These are phyloP conservation scores for Lycophotia porphyrea DNA, from an alignment of 2,888 invertebrate genomes.

Conservation along the genomic window DNA sequence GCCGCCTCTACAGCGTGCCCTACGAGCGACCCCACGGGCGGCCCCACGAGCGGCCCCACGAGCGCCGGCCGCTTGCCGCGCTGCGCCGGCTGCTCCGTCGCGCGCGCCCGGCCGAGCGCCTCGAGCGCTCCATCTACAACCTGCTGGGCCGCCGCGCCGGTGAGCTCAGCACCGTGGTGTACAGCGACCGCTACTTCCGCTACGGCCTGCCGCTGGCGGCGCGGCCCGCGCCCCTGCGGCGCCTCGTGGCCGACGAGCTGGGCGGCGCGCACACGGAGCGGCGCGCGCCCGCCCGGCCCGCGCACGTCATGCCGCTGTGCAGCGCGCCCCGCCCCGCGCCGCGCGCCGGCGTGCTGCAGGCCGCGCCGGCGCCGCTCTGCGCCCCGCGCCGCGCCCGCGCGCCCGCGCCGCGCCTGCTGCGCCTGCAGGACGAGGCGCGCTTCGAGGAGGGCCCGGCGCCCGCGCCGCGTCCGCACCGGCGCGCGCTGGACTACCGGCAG, in stretches of 20 bases:
- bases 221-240: slow-evolving; percentile 61
- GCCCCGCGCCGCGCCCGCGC: slow-evolving; percentile 51
- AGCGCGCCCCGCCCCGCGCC: slow-evolving; percentile 41
- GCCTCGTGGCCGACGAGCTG: slow-evolving; percentile 65
- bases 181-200: slow-evolving; percentile 88
- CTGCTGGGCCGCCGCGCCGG: slow-evolving; percentile 73
- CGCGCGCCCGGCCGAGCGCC: slow-evolving; percentile 64
- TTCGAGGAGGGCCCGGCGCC: slow-evolving; percentile 41
- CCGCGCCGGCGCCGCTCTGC: slow-evolving; percentile 54
- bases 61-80: slow-evolving; percentile 65
- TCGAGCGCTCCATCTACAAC: slow-evolving; percentile 74
- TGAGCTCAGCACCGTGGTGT: slow-evolving; percentile 83
- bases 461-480: slow-evolving; percentile 55
- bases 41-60: slow-evolving; percentile 69
- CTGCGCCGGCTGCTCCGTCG: slow-evolving; percentile 69
- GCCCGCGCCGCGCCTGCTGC: slow-evolving; percentile 47
- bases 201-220: slow-evolving; percentile 83
- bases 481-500: slow-evolving; percentile 62
- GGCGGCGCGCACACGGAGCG: slow-evolving; percentile 58
- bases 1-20: slow-evolving; percentile 70
- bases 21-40: slow-evolving; percentile 67
- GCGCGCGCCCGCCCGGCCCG: slow-evolving; percentile 46
- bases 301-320: slow-evolving; percentile 11
- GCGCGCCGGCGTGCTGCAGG: slow-evolving; percentile 50
- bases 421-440: slow-evolving; percentile 62